Percentiles rank a stretch among this genome's conserved stretches.
phyloP scores from a whole-genome alignment of 2,797 vertebrate species.

The Novumbra hubbsi region DNA sequence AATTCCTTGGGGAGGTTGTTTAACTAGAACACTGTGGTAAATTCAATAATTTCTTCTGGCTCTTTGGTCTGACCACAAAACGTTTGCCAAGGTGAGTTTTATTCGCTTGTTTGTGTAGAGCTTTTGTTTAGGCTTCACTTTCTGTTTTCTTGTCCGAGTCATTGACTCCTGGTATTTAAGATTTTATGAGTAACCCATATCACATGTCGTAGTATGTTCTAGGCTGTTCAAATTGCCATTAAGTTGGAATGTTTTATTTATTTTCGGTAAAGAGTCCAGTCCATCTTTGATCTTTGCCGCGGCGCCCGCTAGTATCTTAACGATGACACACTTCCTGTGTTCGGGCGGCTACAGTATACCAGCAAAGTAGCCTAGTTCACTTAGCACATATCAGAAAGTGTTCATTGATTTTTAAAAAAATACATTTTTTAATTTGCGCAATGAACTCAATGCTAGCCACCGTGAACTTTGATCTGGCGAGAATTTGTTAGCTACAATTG shows the following conservation, averaged over 20 bases:
- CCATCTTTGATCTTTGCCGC: background rate
- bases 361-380: conserved; percentile 4
- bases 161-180: background rate
- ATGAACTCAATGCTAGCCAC: background rate
- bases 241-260: background rate
- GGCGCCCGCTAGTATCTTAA: conserved; percentile 19
- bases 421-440: no score
- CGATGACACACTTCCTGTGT: conserved; percentile 37
- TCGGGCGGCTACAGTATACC: conserved; percentile 15
- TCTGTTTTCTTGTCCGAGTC: conserved; percentile 5
- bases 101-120: conserved; percentile 14
- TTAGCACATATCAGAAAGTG: no score
- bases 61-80: conserved; percentile 2
- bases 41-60: background rate
- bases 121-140: conserved; percentile 35
- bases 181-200: background rate
- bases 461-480: background rate
- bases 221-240: background rate
- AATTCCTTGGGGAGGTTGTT: conserved; percentile 42
- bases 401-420: background rate
- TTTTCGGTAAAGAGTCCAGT: background rate
- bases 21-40: background rate
- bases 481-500: background rate
- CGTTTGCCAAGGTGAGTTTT: conserved; percentile 58
- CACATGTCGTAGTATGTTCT: no score